These are phyloP conservation scores for Amphiura filiformis DNA, from an alignment of 35 echinoderm and acorn worm genomes.

Conservation along the genomic window DNA sequence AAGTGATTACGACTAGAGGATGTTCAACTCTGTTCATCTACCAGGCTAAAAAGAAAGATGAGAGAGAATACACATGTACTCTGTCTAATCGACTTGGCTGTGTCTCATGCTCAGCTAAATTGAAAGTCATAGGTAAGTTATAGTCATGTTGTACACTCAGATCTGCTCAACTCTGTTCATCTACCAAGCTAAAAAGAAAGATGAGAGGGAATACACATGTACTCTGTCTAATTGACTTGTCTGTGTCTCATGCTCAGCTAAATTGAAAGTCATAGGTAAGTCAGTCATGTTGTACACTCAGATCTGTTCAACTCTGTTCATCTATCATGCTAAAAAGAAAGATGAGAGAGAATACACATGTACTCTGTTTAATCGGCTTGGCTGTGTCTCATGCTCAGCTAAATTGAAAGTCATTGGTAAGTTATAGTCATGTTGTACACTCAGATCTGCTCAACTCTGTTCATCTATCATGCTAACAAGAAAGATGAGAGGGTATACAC, in stretches of 20 bases:
- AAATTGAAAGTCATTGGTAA: conserved; percentile 42
- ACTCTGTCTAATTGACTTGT: neutral
- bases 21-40: neutral
- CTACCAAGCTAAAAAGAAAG: neutral
- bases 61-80: conserved; percentile 47
- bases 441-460: neutral
- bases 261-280: conserved; percentile 28
- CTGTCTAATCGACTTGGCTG: conserved; percentile 6
- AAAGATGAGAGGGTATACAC: conserved; percentile 19
- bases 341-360: conserved; percentile 55
- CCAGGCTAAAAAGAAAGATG: conserved; percentile 18
- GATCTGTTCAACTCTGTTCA: neutral
- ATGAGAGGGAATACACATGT: conserved; percentile 25
- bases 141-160: neutral
- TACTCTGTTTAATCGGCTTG: conserved; percentile 6
- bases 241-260: neutral
- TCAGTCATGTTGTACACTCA: neutral
- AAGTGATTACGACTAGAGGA: neutral
- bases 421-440: neutral
- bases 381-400: conserved; percentile 6
- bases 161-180: neutral
- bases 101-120: conserved; percentile 11
- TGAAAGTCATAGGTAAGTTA: conserved; percentile 40
- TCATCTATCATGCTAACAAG: neutral
- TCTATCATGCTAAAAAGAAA: conserved; percentile 11